Conservation (phyloP, 2,797 vertebrate genomes). For the Echeneis naucrates region DNA sequence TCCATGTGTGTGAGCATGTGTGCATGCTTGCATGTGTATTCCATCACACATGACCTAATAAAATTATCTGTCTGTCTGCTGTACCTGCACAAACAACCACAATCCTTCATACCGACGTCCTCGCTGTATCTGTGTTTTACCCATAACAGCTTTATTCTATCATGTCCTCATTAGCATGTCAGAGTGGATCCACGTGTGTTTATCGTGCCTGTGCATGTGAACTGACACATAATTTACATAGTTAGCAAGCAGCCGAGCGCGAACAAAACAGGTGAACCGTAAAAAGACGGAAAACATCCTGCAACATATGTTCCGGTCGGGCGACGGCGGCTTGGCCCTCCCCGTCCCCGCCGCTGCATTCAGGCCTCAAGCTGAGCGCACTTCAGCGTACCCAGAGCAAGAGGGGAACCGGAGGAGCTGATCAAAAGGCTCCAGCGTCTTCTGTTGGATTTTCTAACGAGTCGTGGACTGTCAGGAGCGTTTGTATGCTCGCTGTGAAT, state of each 20-base stretch:
- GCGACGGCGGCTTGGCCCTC: slow-evolving; percentile 8
- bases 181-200: slow-evolving; percentile 78
- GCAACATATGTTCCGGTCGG: slow-evolving; percentile 72
- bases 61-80: no score
- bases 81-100: not conserved
- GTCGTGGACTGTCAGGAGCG: slow-evolving; percentile 29
- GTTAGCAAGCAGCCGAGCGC: slow-evolving; percentile 71
- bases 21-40: slow-evolving; percentile 48
- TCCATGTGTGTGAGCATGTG: slow-evolving; percentile 64
- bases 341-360: slow-evolving; percentile 1
- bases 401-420: slow-evolving; percentile 36
- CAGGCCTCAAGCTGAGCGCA: slow-evolving; percentile 36
- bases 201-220: slow-evolving; percentile 68
- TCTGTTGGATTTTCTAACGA: slow-evolving; percentile 28
- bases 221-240: slow-evolving; percentile 80
- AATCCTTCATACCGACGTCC: not conserved
- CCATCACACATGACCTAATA: slow-evolving; percentile 54
- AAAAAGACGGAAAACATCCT: slow-evolving; percentile 65
- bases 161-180: slow-evolving; percentile 78
- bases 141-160: slow-evolving; percentile 36
- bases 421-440: slow-evolving; percentile 20
- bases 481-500: slow-evolving; percentile 43
- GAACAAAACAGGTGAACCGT: slow-evolving; percentile 75
- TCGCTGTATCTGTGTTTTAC: slow-evolving; percentile 22
- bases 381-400: slow-evolving; percentile 16